Conservation (phyloP, 2,113 vertebrate species). For the Sapajus apella region DNA sequence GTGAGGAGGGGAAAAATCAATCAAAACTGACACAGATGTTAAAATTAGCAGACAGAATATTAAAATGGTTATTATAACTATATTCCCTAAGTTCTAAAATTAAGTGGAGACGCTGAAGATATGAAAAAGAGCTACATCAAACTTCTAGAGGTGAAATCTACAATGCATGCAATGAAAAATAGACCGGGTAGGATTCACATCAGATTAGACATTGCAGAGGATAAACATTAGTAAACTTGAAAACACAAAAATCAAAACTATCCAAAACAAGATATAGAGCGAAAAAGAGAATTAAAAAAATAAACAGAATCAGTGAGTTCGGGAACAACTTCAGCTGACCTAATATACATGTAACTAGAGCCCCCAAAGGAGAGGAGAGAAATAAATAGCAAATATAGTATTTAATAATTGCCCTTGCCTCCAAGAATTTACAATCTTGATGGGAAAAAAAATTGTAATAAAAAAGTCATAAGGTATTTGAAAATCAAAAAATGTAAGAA, state of each 20-base stretch:
- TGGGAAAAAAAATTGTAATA: background rate
- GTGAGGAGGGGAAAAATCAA: background rate
- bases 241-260: conserved; percentile 12
- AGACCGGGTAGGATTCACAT: background rate
- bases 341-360: background rate
- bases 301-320: background rate
- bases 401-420: background rate
- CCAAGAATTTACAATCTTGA: conserved; percentile 3
- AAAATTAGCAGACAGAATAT: background rate
- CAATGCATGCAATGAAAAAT: background rate
- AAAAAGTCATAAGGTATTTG: background rate
- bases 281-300: conserved; percentile 14
- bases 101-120: background rate
- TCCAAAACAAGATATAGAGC: background rate
- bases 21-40: background rate
- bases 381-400: background rate
- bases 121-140: conserved; percentile 12
- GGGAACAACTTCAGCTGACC: background rate
- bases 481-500: conserved; percentile 46
- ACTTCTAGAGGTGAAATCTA: conserved; percentile 1
- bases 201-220: background rate
- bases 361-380: background rate
- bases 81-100: background rate
- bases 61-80: background rate
- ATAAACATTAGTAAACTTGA: background rate